phyloP scores from a whole-genome alignment of 2,113 vertebrate genomes.

The Microcebus jonahi region DNA sequence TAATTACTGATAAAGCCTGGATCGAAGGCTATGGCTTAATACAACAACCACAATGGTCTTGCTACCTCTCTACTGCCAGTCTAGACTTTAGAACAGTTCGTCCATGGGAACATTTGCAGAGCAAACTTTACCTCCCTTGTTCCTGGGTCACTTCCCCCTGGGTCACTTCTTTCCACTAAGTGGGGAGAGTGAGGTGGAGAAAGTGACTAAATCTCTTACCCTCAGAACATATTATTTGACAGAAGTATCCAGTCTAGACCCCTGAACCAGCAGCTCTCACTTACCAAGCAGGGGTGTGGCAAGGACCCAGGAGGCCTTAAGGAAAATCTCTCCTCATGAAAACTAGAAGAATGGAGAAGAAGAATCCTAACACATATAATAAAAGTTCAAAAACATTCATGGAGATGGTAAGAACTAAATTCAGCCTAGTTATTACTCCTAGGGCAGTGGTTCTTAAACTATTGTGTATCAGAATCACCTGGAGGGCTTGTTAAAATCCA shows the following conservation, averaged over 20 bases:
- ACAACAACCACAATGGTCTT: background rate
- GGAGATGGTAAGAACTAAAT: background rate
- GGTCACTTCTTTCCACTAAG: background rate
- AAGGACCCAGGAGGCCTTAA: background rate
- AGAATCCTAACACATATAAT: background rate
- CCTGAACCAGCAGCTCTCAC: background rate
- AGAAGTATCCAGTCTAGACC: background rate
- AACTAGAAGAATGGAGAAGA: background rate
- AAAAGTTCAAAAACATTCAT: background rate
- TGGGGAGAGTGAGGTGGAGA: background rate
- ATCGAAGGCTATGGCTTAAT: background rate
- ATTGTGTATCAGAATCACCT: background rate
- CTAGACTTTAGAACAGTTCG: background rate
- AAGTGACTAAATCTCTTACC: background rate
- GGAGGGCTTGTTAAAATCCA: background rate
- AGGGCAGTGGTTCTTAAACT: background rate
- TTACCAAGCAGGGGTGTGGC: background rate
- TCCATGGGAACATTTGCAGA: background rate
- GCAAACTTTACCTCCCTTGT: background rate
- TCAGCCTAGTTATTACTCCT: background rate
- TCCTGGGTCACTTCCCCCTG: background rate
- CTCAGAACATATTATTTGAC: background rate
- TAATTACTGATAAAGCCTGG: background rate
- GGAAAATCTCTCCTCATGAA: slow-evolving; percentile 4
- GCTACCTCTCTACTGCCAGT: background rate